These are phyloP conservation scores for Rana temporaria DNA, from an alignment of 2,113 vertebrate genomes.

Conservation along the genomic window DNA sequence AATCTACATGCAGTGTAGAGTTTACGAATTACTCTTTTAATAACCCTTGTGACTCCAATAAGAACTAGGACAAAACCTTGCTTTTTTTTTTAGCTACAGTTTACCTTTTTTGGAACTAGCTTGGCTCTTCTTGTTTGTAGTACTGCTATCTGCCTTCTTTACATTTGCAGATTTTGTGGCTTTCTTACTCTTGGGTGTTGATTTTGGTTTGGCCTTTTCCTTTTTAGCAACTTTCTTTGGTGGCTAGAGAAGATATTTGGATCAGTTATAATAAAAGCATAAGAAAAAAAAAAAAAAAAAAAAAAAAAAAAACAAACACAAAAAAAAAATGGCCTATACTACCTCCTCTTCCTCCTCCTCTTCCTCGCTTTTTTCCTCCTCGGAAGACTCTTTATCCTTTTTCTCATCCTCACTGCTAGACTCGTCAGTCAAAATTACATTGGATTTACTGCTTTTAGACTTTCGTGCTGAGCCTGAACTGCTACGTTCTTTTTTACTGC, in stretches of 20 bases:
- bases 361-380: conserved; percentile 79
- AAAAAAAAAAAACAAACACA: background rate
- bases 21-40: too few relatives aligned
- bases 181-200: conserved; percentile 75
- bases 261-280: background rate
- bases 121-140: conserved; percentile 80
- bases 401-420: conserved; percentile 89
- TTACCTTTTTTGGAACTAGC: conserved; percentile 82
- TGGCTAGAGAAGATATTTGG: conserved; percentile 66
- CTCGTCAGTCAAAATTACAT: conserved; percentile 92
- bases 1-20: too few relatives aligned
- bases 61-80: too few relatives aligned
- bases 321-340: background rate
- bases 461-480: conserved; percentile 79
- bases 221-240: conserved; percentile 82
- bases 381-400: conserved; percentile 76
- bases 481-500: conserved; percentile 78
- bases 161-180: conserved; percentile 81
- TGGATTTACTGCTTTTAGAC: conserved; percentile 83
- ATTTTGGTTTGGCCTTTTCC: conserved; percentile 74
- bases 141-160: conserved; percentile 97
- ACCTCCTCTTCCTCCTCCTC: conserved; percentile 76
- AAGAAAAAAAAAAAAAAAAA: background rate
- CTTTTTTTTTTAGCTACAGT: background rate
- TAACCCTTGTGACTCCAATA: background rate